These are phyloP conservation scores for Indicator maculatus DNA, from an alignment of 2,113 vertebrate genomes.

Conservation along the genomic window DNA sequence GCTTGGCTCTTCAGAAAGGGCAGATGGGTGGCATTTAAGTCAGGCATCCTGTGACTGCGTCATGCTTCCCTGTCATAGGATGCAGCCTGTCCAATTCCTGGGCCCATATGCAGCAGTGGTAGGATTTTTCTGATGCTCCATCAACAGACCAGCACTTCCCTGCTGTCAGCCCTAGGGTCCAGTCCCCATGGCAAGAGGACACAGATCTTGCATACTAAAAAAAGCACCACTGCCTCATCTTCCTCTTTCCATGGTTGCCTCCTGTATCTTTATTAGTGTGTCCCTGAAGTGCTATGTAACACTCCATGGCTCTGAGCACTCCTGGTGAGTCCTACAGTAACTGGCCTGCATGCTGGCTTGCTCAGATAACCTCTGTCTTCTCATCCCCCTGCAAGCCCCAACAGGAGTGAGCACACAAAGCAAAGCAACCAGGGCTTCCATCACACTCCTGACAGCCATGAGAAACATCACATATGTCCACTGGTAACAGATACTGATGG, in stretches of 20 bases:
- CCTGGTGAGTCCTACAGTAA: neutral
- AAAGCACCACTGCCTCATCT: neutral
- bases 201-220: neutral
- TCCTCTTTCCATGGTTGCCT: neutral
- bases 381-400: neutral
- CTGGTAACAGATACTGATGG: neutral
- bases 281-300: neutral
- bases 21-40: neutral
- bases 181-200: neutral
- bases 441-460: neutral
- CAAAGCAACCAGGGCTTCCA: constrained; percentile 8
- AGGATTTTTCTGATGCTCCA: neutral
- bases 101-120: neutral
- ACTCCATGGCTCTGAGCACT: neutral
- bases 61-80: neutral
- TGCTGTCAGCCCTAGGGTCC: neutral
- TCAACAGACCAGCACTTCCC: neutral
- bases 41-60: neutral
- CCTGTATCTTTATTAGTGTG: neutral
- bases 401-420: neutral
- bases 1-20: neutral
- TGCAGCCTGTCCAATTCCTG: neutral
- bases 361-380: neutral
- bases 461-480: neutral
- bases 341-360: neutral